A percentile compares a stretch with the other conserved stretches of the same genome.
phyloP scores from a whole-genome alignment of 2,888 invertebrate genomes.

The Dusona sp. region DNA sequence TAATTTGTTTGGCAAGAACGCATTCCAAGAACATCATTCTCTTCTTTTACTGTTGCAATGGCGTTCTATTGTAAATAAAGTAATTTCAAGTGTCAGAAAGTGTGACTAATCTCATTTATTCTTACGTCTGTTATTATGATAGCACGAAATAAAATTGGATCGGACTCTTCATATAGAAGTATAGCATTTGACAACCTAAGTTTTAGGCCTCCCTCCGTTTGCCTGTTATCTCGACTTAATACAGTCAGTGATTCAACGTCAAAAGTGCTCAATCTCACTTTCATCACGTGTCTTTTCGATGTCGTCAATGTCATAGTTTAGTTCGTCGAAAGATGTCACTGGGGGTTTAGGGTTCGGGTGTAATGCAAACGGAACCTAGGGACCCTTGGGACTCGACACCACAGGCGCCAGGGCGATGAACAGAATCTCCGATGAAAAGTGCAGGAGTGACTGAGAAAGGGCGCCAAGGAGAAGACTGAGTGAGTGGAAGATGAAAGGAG shows the following conservation, averaged over 20 bases:
- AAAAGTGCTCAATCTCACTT: conserved; percentile 1
- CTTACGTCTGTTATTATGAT: background rate
- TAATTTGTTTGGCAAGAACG: background rate
- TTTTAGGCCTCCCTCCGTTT: background rate
- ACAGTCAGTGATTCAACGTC: background rate
- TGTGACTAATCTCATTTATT: background rate
- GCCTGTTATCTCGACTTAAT: background rate
- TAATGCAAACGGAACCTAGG: conserved; percentile 72
- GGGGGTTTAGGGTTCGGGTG: conserved; percentile 65
- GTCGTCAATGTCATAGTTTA: conserved; percentile 29
- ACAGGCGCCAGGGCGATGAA: conserved; percentile 70
- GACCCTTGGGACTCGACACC: conserved; percentile 60
- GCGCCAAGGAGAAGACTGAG: conserved; percentile 11
- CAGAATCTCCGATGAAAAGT: conserved; percentile 61
- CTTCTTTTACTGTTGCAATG: too few relatives aligned
- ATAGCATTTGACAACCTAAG: background rate
- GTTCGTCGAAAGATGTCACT: conserved; percentile 31
- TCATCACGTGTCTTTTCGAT: background rate
- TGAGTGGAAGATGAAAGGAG: conserved; percentile 12
- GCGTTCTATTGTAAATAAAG: too few relatives aligned
- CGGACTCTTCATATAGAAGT: background rate
- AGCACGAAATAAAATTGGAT: background rate
- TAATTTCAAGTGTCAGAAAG: too few relatives aligned
- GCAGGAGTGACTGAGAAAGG: conserved; percentile 52
- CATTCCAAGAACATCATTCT: too few relatives aligned